These are phyloP conservation scores for Hydrozoanthus tunicans DNA, from an alignment of 64 coral and sea anemone species.

Conservation along the genomic window DNA sequence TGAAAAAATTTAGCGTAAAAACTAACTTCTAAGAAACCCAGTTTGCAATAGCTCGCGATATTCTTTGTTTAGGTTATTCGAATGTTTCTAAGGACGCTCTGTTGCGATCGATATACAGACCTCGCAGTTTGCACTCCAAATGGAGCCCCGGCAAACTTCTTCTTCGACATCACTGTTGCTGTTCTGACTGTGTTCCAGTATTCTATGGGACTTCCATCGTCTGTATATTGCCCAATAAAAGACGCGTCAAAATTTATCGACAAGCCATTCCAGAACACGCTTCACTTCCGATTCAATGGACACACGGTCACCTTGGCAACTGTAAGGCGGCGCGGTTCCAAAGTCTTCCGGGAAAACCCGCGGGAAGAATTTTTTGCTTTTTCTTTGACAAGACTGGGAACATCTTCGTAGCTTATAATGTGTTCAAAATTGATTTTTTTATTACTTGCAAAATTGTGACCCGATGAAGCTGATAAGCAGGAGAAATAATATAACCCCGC, in stretches of 20 bases:
- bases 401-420: too few relatives aligned
- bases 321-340: background rate
- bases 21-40: constrained; percentile 1
- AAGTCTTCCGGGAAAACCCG: constrained; percentile 15
- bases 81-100: constrained; percentile 24
- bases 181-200: background rate
- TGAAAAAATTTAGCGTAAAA: background rate
- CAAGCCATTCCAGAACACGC: constrained; percentile 26
- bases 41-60: background rate
- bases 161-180: constrained; percentile 74
- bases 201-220: background rate
- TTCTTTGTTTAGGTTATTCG: background rate
- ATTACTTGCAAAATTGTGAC: too few relatives aligned
- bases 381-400: too few relatives aligned
- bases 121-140: constrained; percentile 96
- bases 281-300: constrained; percentile 43
- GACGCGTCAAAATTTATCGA: constrained; percentile 42
- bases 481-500: too few relatives aligned
- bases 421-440: too few relatives aligned
- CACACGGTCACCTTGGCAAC: constrained; percentile 45
- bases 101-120: constrained; percentile 49
- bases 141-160: constrained; percentile 89
- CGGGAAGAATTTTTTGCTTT: too few relatives aligned
- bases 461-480: background rate
- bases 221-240: constrained; percentile 3